Base-by-base conservation (phyloP, 2,797 vertebrate genomes). In the Bradypus variegatus region DNA sequence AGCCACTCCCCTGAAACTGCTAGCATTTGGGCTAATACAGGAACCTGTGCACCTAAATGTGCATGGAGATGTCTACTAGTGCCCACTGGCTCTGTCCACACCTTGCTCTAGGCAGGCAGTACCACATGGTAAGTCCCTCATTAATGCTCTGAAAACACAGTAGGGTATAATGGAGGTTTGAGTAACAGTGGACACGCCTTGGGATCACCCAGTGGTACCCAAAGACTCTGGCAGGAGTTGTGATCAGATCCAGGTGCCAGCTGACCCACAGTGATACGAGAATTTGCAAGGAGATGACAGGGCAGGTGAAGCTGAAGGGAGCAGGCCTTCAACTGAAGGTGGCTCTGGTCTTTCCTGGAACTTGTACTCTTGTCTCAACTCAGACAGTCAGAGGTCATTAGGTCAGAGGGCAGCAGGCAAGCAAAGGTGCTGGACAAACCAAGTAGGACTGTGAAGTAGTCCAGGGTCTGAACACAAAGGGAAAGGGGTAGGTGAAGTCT, bases 331-430 rank as follows among this genome's bases (percentile, higher is more conserved):
- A 58, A 19, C 55, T 58, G 53, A 78, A 85, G 85, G 45, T 4
- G 16, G 67, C 21, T 91, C 79, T 65, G 31, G n/a, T 73, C 64
- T 80, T 78, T 87, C 53, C 65, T 86, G 67, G 91, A 95, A 90
- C 38, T 73, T 77, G 79, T 86, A 73, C 31, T 33, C 79, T 85
- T 82, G 16, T 77, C 55, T 91, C 89, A 72, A 50, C 25, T 11
- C 5, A 38, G 86, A 79, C 55, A 84, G 65, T 80, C 65, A 88
- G 78, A 93, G 90, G 75, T 81, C 86, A n/a, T 18, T 14, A 86
- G 69, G 45, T 50, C 86, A 86, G 79, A 87, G 41, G n/a, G 36
- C 69, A 41, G 48, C 1, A 84, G 53, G 38, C 45, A 70, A 86
- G 55, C 79, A 73, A 70, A 90, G 72, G 85, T 79, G 36, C 38